These are phyloP conservation scores for Chloroceryle aenea DNA, from an alignment of 2,113 vertebrate species.

Conservation along the genomic window DNA sequence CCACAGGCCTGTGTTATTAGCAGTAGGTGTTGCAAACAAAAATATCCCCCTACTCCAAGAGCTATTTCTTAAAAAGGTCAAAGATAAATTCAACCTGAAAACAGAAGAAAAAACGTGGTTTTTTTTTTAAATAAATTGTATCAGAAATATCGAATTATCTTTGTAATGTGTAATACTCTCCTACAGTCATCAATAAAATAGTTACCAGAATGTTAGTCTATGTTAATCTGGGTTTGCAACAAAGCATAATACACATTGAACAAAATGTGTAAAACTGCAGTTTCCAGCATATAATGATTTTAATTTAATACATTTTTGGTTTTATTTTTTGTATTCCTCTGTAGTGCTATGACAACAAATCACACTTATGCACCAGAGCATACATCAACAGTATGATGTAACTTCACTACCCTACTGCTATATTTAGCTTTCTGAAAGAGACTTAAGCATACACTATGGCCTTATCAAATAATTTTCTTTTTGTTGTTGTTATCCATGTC, in stretches of 20 bases:
- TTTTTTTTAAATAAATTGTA: background rate
- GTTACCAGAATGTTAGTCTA: slow-evolving; percentile 28
- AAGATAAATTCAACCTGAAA: background rate
- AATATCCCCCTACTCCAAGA: background rate
- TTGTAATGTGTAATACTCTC: background rate
- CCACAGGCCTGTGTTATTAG: background rate
- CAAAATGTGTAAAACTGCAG: background rate
- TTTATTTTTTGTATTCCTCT: slow-evolving; percentile 81
- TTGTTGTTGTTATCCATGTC: background rate
- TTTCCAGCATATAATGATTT: slow-evolving; percentile 60
- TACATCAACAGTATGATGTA: slow-evolving; percentile 82
- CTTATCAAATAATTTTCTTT: slow-evolving; percentile 80
- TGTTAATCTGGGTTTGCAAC: slow-evolving; percentile 8
- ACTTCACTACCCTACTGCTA: slow-evolving; percentile 78
- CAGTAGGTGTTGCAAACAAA: background rate
- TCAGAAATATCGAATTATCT: background rate
- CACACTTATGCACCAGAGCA: slow-evolving; percentile 82
- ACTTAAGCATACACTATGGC: slow-evolving; percentile 78
- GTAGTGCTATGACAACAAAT: slow-evolving; percentile 83
- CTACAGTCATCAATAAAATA: background rate
- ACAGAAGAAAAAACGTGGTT: background rate
- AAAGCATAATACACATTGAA: background rate
- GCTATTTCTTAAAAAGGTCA: background rate
- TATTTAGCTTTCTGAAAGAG: slow-evolving; percentile 74
- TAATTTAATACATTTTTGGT: slow-evolving; percentile 66